Conservation (phyloP, 2,113 vertebrate species). For the Chaetura pelagica region DNA sequence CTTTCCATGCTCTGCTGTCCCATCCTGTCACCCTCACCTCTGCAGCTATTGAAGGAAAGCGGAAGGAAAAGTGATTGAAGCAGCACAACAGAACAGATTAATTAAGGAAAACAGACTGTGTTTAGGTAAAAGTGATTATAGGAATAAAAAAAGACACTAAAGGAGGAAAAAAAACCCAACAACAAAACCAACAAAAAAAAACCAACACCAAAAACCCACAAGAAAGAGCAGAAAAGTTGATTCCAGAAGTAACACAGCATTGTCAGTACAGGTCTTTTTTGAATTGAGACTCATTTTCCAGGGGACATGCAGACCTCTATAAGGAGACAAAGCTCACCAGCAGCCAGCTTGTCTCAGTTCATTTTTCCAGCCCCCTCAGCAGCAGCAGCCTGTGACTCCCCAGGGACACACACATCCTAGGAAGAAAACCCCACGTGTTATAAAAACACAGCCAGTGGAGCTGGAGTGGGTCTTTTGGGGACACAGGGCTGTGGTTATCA, state of each 20-base stretch:
- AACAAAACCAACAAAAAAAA: neutral
- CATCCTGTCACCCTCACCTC: neutral
- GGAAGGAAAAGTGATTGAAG: neutral
- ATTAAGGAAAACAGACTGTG: neutral
- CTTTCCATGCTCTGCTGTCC: neutral
- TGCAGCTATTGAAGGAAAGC: accelerated
- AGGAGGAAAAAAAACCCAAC: neutral
- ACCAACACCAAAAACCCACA: neutral
- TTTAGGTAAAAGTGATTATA: neutral
- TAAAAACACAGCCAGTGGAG: neutral
- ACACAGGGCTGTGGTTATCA: accelerated
- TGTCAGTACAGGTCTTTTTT: accelerated
- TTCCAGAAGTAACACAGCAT: neutral
- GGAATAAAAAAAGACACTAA: neutral
- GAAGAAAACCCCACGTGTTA: neutral
- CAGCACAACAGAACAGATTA: neutral
- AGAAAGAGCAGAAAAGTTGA: neutral
- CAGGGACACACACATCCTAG: accelerated
- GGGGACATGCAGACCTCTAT: accelerated
- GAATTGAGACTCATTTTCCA: neutral
- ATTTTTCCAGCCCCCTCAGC: neutral
- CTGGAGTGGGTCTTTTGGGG: accelerated
- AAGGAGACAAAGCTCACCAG: accelerated
- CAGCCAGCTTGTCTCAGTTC: neutral
- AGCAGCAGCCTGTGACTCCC: neutral